Conservation (phyloP, 35 echinoderm and acorn worm species). For the Holothuria glaberrima region DNA sequence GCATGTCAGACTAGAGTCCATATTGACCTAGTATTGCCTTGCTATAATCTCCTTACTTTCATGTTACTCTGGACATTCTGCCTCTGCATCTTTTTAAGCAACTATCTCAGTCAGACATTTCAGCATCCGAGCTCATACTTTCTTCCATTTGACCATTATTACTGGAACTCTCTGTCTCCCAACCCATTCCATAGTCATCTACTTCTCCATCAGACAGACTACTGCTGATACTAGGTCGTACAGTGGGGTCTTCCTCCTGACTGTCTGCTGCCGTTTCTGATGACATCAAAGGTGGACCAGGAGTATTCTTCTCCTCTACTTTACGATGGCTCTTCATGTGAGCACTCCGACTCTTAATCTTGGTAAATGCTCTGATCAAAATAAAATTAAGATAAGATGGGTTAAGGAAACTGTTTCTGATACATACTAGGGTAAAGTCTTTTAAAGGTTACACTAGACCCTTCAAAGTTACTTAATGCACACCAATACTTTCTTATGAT, state of each 20-base stretch:
- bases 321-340: constrained; percentile 97
- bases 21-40: no score
- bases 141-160: constrained; percentile 47
- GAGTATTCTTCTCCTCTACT: constrained; percentile 34
- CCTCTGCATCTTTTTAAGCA: no score
- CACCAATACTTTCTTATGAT: no score
- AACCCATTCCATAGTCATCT: constrained; percentile 44
- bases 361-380: constrained; percentile 81
- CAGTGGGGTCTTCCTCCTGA: constrained; percentile 37
- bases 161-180: constrained; percentile 42
- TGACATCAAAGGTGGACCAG: neutral
- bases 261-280: constrained; percentile 36
- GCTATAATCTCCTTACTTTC: no score
- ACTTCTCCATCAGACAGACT: constrained; percentile 67
- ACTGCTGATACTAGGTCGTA: constrained; percentile 37
- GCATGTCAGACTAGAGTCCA: no score
- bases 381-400: no score
- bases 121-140: constrained; percentile 58
- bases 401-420: no score
- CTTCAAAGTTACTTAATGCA: neutral
- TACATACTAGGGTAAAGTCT: neutral
- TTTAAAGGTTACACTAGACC: neutral
- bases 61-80: no score
- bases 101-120: neutral
- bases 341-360: constrained; percentile 92